Conservation (phyloP, 2,113 vertebrate genomes). For the Scomber japonicus region DNA sequence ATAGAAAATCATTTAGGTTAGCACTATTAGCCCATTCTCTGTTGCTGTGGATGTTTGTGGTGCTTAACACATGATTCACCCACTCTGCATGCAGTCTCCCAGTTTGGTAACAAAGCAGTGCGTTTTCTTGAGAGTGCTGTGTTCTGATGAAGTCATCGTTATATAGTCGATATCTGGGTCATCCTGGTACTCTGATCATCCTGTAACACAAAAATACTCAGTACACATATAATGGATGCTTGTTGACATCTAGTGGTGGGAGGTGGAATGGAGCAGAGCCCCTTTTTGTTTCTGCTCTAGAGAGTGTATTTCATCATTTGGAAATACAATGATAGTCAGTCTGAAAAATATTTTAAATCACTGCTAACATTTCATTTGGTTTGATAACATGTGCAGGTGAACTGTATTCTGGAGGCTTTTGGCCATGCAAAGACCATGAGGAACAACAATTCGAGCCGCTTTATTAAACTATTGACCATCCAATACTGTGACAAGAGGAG, state of each 20-base stretch:
- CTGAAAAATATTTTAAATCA: not conserved
- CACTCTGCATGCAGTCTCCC: not conserved
- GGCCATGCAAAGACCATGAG: conserved; percentile 92
- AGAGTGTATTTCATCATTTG: not conserved
- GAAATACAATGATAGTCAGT: not conserved
- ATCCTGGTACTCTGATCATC: conserved; percentile 55
- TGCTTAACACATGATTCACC: not conserved
- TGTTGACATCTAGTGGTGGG: conserved; percentile 74
- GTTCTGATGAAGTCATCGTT: conserved; percentile 74
- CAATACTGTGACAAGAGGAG: conserved; percentile 91
- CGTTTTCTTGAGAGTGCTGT: conserved; percentile 24
- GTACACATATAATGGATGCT: conserved; percentile 1
- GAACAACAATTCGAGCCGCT: conserved; percentile 90
- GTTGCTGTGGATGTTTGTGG: not conserved
- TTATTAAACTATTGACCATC: conserved; percentile 91
- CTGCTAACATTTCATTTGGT: not conserved
- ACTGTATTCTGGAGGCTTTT: conserved; percentile 92
- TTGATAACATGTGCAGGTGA: conserved; percentile 82
- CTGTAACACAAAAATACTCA: conserved; percentile 9
- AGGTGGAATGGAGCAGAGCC: conserved; percentile 2
- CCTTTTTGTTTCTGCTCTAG: not conserved
- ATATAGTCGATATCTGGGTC: conserved; percentile 74
- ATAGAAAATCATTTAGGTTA: not conserved
- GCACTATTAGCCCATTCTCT: conserved; percentile 2
- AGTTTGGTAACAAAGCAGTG: conserved; percentile 23